These are phyloP conservation scores for Leuciscus idus DNA, from an alignment of 2,113 vertebrate genomes.

Conservation along the genomic window DNA sequence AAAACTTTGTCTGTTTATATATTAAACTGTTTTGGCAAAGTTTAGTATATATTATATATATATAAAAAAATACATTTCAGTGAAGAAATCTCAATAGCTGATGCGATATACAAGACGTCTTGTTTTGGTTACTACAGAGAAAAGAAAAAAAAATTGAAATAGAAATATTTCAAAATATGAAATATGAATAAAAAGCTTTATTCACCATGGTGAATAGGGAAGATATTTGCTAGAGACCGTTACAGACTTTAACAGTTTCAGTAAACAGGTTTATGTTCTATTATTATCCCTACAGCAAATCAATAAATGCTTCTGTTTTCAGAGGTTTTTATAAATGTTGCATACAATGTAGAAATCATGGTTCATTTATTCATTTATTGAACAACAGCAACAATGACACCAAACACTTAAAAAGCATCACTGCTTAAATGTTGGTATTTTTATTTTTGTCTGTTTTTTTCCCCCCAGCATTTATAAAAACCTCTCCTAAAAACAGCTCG, in stretches of 20 bases:
- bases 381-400: neutral
- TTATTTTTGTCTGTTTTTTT: no score
- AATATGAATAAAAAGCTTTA: constrained; percentile 73
- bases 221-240: constrained; percentile 81
- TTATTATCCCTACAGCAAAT: neutral
- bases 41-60: no score
- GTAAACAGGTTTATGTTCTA: constrained; percentile 54
- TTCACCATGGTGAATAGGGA: constrained; percentile 94
- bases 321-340: neutral
- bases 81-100: neutral
- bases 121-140: constrained; percentile 79
- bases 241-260: constrained; percentile 82
- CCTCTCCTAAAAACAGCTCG: neutral
- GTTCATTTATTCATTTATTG: neutral
- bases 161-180: no score
- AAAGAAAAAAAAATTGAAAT: constrained; percentile 85
- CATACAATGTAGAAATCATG: neutral
- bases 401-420: neutral
- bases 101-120: constrained; percentile 65
- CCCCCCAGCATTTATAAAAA: constrained; percentile 21
- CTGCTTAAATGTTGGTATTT: no score
- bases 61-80: neutral
- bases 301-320: neutral
- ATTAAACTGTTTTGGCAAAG: no score
- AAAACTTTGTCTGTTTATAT: no score